phyloP scores from a whole-genome alignment of 2,797 vertebrate genomes.

The Leptatherina wallacei region DNA sequence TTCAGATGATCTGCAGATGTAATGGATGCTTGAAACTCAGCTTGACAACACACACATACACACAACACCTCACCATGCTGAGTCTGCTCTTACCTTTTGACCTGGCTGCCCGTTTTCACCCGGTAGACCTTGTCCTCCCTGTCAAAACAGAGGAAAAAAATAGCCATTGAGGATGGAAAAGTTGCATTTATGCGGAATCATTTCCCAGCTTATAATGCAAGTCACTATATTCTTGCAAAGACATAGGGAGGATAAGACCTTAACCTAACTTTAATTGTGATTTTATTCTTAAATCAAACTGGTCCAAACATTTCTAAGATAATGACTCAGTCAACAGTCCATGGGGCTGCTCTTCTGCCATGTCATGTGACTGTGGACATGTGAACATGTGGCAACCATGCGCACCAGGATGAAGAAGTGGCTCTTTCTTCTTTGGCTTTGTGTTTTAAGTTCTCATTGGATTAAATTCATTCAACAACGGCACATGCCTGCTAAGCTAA shows the following conservation, averaged over 20 bases:
- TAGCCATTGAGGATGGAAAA: slow-evolving; percentile 30
- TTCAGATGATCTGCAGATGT: slow-evolving; percentile 16
- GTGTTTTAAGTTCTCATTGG: neutral
- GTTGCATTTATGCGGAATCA: neutral
- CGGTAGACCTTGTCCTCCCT: slow-evolving; percentile 88
- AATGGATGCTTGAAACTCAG: slow-evolving; percentile 36
- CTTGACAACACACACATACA: slow-evolving; percentile 18
- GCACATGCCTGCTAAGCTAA: neutral
- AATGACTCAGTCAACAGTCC: neutral
- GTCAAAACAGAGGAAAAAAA: slow-evolving; percentile 43
- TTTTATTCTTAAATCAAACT: neutral
- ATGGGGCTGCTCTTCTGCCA: neutral
- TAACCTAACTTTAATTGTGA: neutral
- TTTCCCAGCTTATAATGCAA: neutral
- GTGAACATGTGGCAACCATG: neutral
- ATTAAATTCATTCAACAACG: neutral
- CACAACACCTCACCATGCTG: slow-evolving; percentile 12
- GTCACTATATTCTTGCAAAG: neutral
- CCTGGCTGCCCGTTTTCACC: slow-evolving; percentile 86
- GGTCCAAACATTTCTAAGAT: neutral
- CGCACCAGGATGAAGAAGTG: neutral
- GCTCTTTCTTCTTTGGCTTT: neutral
- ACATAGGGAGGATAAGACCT: neutral
- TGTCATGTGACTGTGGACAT: neutral
- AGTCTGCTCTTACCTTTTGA: slow-evolving; percentile 86